phyloP scores from a whole-genome alignment of 2,113 vertebrate species.

The Raja brachyura region DNA sequence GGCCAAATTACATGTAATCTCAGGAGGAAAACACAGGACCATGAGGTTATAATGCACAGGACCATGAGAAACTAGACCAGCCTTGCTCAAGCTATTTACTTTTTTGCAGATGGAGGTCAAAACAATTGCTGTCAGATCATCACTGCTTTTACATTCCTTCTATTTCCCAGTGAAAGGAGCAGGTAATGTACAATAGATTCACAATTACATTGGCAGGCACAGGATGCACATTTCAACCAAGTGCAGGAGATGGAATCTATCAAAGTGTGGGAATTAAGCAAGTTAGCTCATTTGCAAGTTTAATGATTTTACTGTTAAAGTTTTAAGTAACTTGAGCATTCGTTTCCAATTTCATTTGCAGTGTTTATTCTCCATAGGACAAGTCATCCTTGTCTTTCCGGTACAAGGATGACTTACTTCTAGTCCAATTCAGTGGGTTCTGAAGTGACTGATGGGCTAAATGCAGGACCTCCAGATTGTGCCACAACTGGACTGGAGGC shows the following conservation, averaged over 20 bases:
- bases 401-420: too few species aligned
- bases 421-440: too few species aligned
- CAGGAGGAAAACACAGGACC: background rate
- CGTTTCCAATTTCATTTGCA: too few species aligned
- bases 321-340: too few species aligned
- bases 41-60: background rate
- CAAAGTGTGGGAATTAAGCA: background rate
- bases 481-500: too few species aligned
- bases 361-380: too few species aligned
- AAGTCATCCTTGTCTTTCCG: too few species aligned
- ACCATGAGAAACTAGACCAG: background rate
- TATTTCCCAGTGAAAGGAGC: background rate
- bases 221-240: too few species aligned
- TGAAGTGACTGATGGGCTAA: too few species aligned
- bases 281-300: background rate
- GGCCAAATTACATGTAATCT: background rate
- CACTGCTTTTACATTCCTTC: background rate
- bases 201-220: background rate
- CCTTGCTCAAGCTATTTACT: background rate
- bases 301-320: too few species aligned
- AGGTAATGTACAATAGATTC: background rate
- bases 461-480: too few species aligned
- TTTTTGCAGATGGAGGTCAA: background rate
- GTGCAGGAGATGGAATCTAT: too few species aligned
- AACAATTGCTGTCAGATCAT: background rate